These are phyloP conservation scores for Cryptophagus acutangulus DNA, from an alignment of 2,888 invertebrate species.

Conservation along the genomic window DNA sequence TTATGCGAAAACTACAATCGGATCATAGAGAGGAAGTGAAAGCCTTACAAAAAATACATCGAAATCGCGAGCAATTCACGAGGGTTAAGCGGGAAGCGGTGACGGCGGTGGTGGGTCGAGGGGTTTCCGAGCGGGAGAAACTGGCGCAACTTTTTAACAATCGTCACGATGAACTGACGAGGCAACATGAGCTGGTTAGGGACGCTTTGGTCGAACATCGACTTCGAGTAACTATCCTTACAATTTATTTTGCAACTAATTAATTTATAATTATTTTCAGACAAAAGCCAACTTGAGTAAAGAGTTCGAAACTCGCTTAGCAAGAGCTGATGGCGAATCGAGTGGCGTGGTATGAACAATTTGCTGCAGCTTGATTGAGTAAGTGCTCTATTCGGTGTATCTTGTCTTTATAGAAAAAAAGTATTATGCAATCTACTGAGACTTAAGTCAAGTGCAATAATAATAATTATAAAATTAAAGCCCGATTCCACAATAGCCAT, in stretches of 20 bases:
- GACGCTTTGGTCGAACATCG: constrained; percentile 64
- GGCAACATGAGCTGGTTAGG: constrained; percentile 72
- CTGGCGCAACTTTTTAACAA: constrained; percentile 72
- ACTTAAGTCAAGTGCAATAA: too few relatives aligned
- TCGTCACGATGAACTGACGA: constrained; percentile 68
- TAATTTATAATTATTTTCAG: constrained; percentile 28
- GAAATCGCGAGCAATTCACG: constrained; percentile 86
- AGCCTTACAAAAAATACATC: constrained; percentile 76
- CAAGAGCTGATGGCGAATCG: constrained; percentile 42
- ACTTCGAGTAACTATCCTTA: constrained; percentile 43
- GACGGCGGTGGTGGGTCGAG: constrained; percentile 77
- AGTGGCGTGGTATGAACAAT: constrained; percentile 28
- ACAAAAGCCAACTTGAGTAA: constrained; percentile 43
- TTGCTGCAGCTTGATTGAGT: too few relatives aligned
- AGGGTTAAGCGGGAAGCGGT: constrained; percentile 82
- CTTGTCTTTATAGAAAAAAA: too few relatives aligned
- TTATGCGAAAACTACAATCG: constrained; percentile 76
- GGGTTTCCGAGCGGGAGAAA: constrained; percentile 82
- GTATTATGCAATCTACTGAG: too few relatives aligned
- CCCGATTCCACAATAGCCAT: constrained; percentile 3
- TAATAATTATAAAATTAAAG: constrained; percentile 1
- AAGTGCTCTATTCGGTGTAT: too few relatives aligned
- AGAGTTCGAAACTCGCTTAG: constrained; percentile 46
- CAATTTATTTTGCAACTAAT: neutral
- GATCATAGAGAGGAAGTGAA: constrained; percentile 85